Conservation (phyloP, 2,797 vertebrate genomes). For the Trachurus trachurus region DNA sequence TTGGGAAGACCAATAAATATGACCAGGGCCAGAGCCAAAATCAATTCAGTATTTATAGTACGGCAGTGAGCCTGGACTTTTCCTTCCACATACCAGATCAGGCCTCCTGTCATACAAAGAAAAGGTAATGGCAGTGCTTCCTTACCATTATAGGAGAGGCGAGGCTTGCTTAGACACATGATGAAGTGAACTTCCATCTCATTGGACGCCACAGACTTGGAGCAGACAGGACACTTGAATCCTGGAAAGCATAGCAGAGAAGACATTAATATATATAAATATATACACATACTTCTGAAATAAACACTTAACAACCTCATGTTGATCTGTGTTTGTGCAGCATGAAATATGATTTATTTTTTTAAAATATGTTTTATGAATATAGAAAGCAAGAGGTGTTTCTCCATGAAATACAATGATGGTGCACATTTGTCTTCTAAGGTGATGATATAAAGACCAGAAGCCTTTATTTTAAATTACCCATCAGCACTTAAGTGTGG, state of each 20-base stretch:
- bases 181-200: slow-evolving; percentile 99
- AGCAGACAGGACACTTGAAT: slow-evolving; percentile 99
- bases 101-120: neutral
- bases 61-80: neutral
- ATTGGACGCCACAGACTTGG: slow-evolving; percentile 98
- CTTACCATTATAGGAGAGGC: slow-evolving; percentile 99
- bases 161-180: slow-evolving; percentile 99
- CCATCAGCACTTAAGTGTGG: slow-evolving; percentile 45
- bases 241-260: slow-evolving; percentile 83
- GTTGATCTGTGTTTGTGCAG: neutral
- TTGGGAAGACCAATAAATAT: neutral
- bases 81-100: neutral
- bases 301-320: neutral
- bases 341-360: too few species aligned
- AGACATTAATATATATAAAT: neutral
- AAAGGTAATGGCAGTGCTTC: slow-evolving; percentile 1
- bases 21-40: neutral
- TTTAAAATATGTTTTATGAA: too few species aligned
- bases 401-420: neutral
- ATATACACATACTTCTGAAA: neutral
- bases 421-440: slow-evolving; percentile 14
- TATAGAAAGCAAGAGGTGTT: neutral
- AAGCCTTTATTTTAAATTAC: slow-evolving; percentile 41
- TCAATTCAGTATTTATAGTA: slow-evolving; percentile 7
- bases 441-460: slow-evolving; percentile 25